Base-by-base conservation (phyloP, 1,140 invertebrate species). In the Mactra quadrangularis region DNA sequence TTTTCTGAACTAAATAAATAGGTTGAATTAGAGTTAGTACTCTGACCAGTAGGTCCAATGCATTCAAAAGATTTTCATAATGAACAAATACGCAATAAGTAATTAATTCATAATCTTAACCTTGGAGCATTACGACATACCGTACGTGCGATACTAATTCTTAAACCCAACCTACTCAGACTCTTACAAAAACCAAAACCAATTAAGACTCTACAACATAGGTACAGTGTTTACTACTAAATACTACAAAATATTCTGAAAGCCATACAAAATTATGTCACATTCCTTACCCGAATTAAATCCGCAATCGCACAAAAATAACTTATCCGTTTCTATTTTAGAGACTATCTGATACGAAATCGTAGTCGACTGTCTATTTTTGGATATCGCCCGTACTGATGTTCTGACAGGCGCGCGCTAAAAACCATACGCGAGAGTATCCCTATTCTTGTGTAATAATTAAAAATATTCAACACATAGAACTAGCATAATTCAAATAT, bases 211-310 rank as follows among this genome's bases (percentile, higher is more conserved):
- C 6, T 41, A n/a, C n/a, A 55, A 19, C 53, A 55, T 7, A 6
- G 53, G 27, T 47, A 11, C 1, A 50, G 25, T 62, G 45, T 62
- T 76, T 59, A 59, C 72, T 60, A 59, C 27, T 47, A 68, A 66
- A 66, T 78, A 78, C 76, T 78, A 78, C 64, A 68, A 77, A 52
- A 64, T 60, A 76, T 62, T 76, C 57, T 76, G 35, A 76, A 60
- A 76, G 29, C 76, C 68, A 50, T 66, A 78, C 45, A 78, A 68
- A 78, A 78, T 66, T 68, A 78, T 78, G 64, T 66, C 64, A 78
- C 76, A 78, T 78, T 78, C 76, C 76, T 78, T 78, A 78, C 76
- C 76, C 76, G 76, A 78, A 78, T 78, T 78, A 78, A 78, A 68
- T 78, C 76, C 76, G 25, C 76, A 68, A 68, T 78, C 76, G 64